These are phyloP conservation scores for Priocnemis perturbator DNA, from an alignment of 2,888 invertebrate genomes.

Conservation along the genomic window DNA sequence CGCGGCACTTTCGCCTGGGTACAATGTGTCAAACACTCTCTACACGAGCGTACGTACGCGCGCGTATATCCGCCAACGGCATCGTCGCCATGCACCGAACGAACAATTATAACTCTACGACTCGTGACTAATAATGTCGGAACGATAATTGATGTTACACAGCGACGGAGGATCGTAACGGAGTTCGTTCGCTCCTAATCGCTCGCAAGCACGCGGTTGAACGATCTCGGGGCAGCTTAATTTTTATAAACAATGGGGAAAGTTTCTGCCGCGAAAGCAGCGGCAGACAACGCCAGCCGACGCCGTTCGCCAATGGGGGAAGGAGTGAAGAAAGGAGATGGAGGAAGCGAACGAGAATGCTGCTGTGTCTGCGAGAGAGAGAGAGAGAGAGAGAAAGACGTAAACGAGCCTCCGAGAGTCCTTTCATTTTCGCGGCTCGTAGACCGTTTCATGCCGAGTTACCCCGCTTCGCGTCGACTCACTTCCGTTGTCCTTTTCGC, in stretches of 20 bases:
- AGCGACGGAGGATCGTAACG: too few species aligned
- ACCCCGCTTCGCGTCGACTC: constrained; percentile 22
- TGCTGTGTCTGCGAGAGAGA: constrained; percentile 16
- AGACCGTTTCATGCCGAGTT: constrained; percentile 28
- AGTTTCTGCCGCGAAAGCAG: constrained; percentile 62
- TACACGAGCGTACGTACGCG: too few species aligned
- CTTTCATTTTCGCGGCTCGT: constrained; percentile 66
- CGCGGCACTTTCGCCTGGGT: too few species aligned
- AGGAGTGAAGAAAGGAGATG: constrained; percentile 14
- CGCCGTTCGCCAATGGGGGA: constrained; percentile 27
- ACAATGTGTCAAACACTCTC: too few species aligned
- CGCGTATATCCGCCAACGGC: too few species aligned
- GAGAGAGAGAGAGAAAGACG: constrained; percentile 15
- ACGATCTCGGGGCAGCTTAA: constrained; percentile 49
- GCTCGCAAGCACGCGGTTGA: constrained; percentile 36
- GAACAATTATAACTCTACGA: too few species aligned
- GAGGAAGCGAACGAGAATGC: constrained; percentile 14
- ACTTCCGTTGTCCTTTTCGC: constrained; percentile 8
- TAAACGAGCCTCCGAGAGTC: constrained; percentile 43
- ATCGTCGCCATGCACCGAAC: too few species aligned
- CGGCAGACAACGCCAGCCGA: constrained; percentile 31
- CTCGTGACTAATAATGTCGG: too few species aligned
- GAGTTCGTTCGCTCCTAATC: too few species aligned
- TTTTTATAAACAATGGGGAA: constrained; percentile 71
- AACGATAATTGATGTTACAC: too few species aligned